Base-by-base conservation (phyloP, 2,113 vertebrate genomes). In the Mirza zaza region DNA sequence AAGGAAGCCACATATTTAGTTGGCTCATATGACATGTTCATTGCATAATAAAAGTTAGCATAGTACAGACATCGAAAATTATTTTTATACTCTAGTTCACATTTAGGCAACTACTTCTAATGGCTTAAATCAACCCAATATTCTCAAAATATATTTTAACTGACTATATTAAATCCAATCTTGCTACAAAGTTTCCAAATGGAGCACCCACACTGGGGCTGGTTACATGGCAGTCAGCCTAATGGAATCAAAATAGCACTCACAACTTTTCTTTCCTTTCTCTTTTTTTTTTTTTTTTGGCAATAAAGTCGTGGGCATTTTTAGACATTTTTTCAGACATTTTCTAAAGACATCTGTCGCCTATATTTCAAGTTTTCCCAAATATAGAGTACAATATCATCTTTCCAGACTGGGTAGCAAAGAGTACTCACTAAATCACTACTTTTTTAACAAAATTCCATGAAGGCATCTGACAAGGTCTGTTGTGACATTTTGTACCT, bases 311-410 rank as follows among this genome's bases (percentile, higher is more conserved):
- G 32, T 55, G 73, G 67, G 25, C 82, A 91, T 88, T 97, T 96
- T 88, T 63, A 97, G 82, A 95, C 15, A 76, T 89, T 88, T 96
- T 96, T 96, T 90, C 77, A 96, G 77, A 80, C 57, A 95, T 91
- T 94, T 96, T 36, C 87, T 68, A 71, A 95, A 97, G 71, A 90
- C 71, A 81, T 96, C 89, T 95, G 96, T 79, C 94, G 65, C 95
- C 95, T 93, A 89, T 92, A 97, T 87, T 96, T 90, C 92, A 91
- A 92, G 65, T 81, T 92, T 90, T 36, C 75, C 59, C 87, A 95
- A 97, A 96, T 89, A 87, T 15, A 96, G 45, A 95, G 79, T 65
- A 86, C 52, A 73, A 48, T 39, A 71, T 81, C 61, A 82, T 91
- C 70, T 75, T 96, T 91, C 52, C 55, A 95, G 86, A 91, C 68